These are phyloP conservation scores for Nylanderia fulva DNA, from an alignment of 1,140 invertebrate genomes.

Conservation along the genomic window DNA sequence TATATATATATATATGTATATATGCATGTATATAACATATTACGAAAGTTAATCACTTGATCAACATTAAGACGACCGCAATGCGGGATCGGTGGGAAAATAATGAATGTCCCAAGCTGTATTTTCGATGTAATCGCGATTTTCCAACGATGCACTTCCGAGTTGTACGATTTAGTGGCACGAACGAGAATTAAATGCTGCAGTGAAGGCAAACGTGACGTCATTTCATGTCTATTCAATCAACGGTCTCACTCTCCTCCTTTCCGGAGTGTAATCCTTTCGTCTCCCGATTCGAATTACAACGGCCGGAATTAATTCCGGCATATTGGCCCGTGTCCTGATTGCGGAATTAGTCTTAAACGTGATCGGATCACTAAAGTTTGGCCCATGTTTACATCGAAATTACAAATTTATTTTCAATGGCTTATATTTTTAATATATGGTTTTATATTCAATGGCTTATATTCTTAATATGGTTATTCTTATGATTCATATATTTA, in stretches of 20 bases:
- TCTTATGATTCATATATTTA: too few relatives aligned
- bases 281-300: conserved; percentile 38
- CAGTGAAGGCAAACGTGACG: conserved; percentile 7
- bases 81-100: not conserved
- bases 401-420: too few relatives aligned
- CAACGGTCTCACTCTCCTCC: conserved; percentile 9
- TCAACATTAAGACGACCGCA: conserved; percentile 36
- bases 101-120: not conserved
- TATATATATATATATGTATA: not conserved
- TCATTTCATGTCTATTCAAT: conserved; percentile 48
- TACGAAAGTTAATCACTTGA: conserved; percentile 51
- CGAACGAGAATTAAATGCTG: conserved; percentile 30
- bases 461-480: too few relatives aligned
- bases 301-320: conserved; percentile 52
- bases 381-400: not conserved
- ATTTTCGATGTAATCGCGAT: conserved; percentile 5
- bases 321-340: conserved; percentile 44
- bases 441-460: too few relatives aligned
- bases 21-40: conserved; percentile 15
- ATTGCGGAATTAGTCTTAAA: conserved; percentile 41
- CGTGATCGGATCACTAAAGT: conserved; percentile 40
- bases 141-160: conserved; percentile 18
- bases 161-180: not conserved
- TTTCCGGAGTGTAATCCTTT: conserved; percentile 20
- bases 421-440: too few relatives aligned